Conservation (phyloP, 2,113 vertebrate species). For the Sterrhoptilus dennistouni region DNA sequence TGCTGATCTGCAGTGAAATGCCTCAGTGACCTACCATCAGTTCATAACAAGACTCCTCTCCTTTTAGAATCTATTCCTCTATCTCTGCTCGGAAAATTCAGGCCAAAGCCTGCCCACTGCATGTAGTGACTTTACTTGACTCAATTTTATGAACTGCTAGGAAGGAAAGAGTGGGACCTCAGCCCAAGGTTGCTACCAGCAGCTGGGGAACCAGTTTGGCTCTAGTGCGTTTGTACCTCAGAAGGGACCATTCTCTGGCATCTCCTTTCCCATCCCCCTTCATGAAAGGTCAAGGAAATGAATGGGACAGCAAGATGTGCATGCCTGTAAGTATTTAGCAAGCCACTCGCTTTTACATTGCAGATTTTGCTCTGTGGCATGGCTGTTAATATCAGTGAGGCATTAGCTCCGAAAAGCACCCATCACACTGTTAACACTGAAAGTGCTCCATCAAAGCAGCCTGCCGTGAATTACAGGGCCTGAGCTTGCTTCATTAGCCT, state of each 20-base stretch:
- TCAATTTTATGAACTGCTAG: background rate
- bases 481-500: conserved; percentile 34
- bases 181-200: background rate
- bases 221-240: background rate
- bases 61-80: background rate
- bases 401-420: conserved; percentile 51
- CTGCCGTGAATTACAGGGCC: conserved; percentile 17
- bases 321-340: conserved; percentile 58
- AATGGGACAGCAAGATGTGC: conserved; percentile 52
- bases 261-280: conserved; percentile 25
- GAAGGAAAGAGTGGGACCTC: background rate
- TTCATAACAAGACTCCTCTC: background rate
- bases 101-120: background rate
- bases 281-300: conserved; percentile 65
- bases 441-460: conserved; percentile 35
- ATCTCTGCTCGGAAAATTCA: background rate
- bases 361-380: conserved; percentile 45
- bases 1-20: background rate
- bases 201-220: background rate
- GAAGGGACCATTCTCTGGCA: conserved; percentile 16
- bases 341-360: conserved; percentile 51
- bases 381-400: conserved; percentile 52
- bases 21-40: background rate
- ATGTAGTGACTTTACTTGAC: background rate
- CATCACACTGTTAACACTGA: conserved; percentile 49